Percentiles rank a stretch among this genome's conserved stretches.
These are phyloP conservation scores for Amniataba percoides DNA, from an alignment of 2,797 vertebrate species.

Conservation along the genomic window DNA sequence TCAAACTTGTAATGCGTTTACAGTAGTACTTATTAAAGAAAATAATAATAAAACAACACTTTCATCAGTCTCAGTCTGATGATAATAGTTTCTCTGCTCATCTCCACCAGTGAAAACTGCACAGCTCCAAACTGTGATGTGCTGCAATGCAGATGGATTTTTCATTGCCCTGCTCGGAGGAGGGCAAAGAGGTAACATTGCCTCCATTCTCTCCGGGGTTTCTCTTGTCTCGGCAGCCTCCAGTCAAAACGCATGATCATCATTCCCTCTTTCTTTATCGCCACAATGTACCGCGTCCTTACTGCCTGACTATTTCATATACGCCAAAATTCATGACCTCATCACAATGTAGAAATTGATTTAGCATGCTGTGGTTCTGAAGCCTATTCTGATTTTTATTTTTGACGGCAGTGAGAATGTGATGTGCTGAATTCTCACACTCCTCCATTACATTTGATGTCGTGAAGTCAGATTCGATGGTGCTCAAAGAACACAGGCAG, in stretches of 20 bases:
- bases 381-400: conserved; percentile 72
- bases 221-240: conserved; percentile 75
- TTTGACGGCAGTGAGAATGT: conserved; percentile 66
- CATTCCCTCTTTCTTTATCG: conserved; percentile 77
- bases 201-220: conserved; percentile 67
- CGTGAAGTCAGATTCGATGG: conserved; percentile 66
- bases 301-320: conserved; percentile 78
- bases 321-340: conserved; percentile 82
- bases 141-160: conserved; percentile 84
- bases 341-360: conserved; percentile 84
- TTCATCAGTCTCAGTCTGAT: conserved; percentile 58
- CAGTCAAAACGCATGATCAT: conserved; percentile 82
- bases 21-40: conserved; percentile 22
- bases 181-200: conserved; percentile 76
- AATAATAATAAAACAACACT: conserved; percentile 18
- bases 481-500: conserved; percentile 49
- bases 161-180: conserved; percentile 73
- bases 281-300: conserved; percentile 68
- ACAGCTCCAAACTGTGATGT: conserved; percentile 72
- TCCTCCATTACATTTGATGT: conserved; percentile 71
- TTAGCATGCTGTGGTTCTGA: conserved; percentile 78
- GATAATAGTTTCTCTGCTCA: conserved; percentile 51
- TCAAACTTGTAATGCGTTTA: conserved; percentile 15
- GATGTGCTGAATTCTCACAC: conserved; percentile 61
- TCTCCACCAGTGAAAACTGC: conserved; percentile 61